phyloP scores from a whole-genome alignment of 2,113 vertebrate species.

The Anolis sagrei region DNA sequence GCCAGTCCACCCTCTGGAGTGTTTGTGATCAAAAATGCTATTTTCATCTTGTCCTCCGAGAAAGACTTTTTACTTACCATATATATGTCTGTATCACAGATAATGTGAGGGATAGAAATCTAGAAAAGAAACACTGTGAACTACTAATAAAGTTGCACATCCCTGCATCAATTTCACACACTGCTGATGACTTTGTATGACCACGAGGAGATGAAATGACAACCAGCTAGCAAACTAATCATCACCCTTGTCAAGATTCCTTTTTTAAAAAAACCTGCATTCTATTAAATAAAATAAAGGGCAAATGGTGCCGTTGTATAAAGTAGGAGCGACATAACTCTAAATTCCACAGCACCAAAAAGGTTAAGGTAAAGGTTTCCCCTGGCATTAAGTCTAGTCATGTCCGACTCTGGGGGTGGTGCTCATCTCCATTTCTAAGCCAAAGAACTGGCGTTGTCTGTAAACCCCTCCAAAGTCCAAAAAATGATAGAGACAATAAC shows the following conservation, averaged over 20 bases:
- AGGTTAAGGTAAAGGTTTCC: too few relatives aligned
- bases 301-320: neutral
- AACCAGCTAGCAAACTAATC: neutral
- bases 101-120: neutral
- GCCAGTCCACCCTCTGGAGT: neutral
- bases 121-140: neutral
- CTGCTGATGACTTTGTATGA: too few relatives aligned
- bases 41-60: neutral
- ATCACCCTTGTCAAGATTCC: neutral
- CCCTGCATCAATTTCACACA: neutral
- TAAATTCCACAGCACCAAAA: neutral
- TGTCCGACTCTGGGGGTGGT: too few relatives aligned
- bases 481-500: too few relatives aligned
- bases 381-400: too few relatives aligned
- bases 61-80: neutral
- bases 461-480: too few relatives aligned
- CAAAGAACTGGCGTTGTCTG: too few relatives aligned
- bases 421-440: too few relatives aligned
- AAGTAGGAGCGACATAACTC: neutral
- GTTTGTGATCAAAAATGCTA: neutral
- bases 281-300: neutral
- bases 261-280: too few relatives aligned
- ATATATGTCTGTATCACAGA: neutral
- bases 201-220: neutral
- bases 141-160: neutral